Evolutionary conservation across 1,140 invertebrate genomes (phyloP), one percentile per base, ranked within the genome.

Genomic region (Drosophila aff.): DNA sequence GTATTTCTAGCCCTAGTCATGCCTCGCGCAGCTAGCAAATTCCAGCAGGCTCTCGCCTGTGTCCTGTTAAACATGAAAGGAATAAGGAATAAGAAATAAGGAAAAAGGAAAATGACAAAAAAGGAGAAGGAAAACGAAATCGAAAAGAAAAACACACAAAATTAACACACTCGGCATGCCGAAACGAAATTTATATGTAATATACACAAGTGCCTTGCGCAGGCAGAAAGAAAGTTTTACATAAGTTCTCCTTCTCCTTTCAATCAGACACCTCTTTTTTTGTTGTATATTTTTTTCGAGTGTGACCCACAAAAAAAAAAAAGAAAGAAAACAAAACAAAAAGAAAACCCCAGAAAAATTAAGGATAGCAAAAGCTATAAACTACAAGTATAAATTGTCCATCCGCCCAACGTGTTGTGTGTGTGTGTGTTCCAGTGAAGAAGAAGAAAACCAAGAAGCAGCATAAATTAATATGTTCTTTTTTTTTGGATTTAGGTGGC

Each of bases 191-290:
- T 16, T 71, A 49, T 53, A 69, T 66, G 11, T 66, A 31, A 73
- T 73, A 41, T 72, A 72, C 8, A 72, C 8, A 72, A 60, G 21
- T 44, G 46, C 55, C 55, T 38, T 41, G 68, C 44, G 68, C 50
- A 26, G 69, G 49, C 28, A 31, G 49, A 71, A 73, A 72, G 69
- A 76, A 78, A 66, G 81, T 76, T 86, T 86, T 86, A 86, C 83
- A 86, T 86, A 86, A 86, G 83, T 76, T 82, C 64, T 62, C 76
- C 64, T 23, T 23, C 64, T 68, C 52, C 44, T 65, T 40, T 65
- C 68, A 65, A 63, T 43, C 72, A 47, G 69, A 58, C 52, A 57
- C 28, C 76, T 61, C 61, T 77, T 69, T 55, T 64, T 59, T 63
- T 65, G 65, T 75, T 79, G 71, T 66, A 61, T 23, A 73, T 73